These are phyloP conservation scores for Ophion ellenae DNA, from an alignment of 2,888 invertebrate species.

Conservation along the genomic window DNA sequence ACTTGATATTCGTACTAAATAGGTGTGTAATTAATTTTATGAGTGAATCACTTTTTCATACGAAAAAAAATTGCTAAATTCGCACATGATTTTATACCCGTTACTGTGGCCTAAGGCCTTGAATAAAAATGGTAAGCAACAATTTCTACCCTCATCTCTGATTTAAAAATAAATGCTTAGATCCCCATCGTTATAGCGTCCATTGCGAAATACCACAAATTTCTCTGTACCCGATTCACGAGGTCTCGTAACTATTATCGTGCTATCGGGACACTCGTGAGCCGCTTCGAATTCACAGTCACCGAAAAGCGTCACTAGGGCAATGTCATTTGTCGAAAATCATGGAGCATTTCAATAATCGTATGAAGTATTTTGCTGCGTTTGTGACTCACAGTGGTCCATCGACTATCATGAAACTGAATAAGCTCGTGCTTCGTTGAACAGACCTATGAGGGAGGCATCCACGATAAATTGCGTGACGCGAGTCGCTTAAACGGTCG, in stretches of 20 bases:
- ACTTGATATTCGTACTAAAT: too few relatives aligned
- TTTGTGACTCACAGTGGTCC: not conserved
- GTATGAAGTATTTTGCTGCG: not conserved
- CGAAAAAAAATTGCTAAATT: too few relatives aligned
- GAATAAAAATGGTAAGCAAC: too few relatives aligned
- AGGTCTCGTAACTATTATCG: not conserved
- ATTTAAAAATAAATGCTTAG: too few relatives aligned
- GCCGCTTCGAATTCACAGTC: not conserved
- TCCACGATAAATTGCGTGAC: conserved; percentile 49
- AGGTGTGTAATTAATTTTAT: too few relatives aligned
- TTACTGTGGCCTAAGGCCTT: too few relatives aligned
- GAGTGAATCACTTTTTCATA: too few relatives aligned
- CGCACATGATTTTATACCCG: too few relatives aligned
- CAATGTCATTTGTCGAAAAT: not conserved
- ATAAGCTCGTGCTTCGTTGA: conserved; percentile 36
- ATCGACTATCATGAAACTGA: conserved; percentile 28
- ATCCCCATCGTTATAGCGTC: too few relatives aligned
- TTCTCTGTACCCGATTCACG: too few relatives aligned
- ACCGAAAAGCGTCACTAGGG: not conserved
- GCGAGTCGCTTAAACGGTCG: conserved; percentile 44
- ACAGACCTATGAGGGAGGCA: conserved; percentile 28
- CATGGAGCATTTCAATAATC: not conserved
- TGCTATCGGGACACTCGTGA: not conserved
- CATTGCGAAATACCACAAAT: too few relatives aligned
- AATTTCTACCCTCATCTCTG: too few relatives aligned